phyloP scores from a whole-genome alignment of 2,888 invertebrate species.

The Drosophila rubida region DNA sequence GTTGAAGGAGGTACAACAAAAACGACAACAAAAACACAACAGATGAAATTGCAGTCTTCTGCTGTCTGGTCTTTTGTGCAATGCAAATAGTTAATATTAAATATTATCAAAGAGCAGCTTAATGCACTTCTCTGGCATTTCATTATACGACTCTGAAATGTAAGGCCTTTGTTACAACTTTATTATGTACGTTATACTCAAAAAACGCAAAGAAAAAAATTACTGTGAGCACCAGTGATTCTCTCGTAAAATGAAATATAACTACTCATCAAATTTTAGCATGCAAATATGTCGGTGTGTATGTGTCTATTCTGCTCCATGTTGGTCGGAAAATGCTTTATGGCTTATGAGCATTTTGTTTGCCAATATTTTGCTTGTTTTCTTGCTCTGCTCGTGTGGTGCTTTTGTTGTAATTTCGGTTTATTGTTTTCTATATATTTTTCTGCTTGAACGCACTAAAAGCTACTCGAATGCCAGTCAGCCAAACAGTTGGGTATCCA shows the following conservation, averaged over 20 bases:
- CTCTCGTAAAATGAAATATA: slow-evolving; percentile 46
- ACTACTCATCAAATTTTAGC: slow-evolving; percentile 76
- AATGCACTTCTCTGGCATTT: slow-evolving; percentile 6
- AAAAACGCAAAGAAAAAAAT: not conserved
- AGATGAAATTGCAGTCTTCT: slow-evolving; percentile 35
- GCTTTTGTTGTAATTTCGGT: slow-evolving; percentile 70
- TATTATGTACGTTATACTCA: slow-evolving; percentile 30
- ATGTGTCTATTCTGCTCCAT: slow-evolving; percentile 7
- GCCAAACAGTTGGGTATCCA: slow-evolving; percentile 36
- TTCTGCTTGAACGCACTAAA: slow-evolving; percentile 80
- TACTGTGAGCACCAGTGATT: slow-evolving; percentile 2
- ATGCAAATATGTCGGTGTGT: slow-evolving; percentile 49
- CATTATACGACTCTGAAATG: slow-evolving; percentile 1
- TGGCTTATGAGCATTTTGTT: slow-evolving; percentile 78
- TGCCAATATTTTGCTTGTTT: slow-evolving; percentile 62
- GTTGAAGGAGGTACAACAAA: too few relatives aligned
- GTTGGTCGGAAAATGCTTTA: slow-evolving; percentile 45
- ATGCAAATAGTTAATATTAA: slow-evolving; percentile 59
- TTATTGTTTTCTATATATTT: slow-evolving; percentile 80
- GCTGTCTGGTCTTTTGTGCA: slow-evolving; percentile 30
- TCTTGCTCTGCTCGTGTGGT: slow-evolving; percentile 14
- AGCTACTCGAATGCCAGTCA: slow-evolving; percentile 75
- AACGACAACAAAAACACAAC: not conserved
- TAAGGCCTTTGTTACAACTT: slow-evolving; percentile 36
- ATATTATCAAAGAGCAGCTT: slow-evolving; percentile 34